A percentile compares a stretch with the other conserved stretches of the same genome.
These are phyloP conservation scores for Coelopa frigida DNA, from an alignment of 1,140 invertebrate genomes.

Conservation along the genomic window DNA sequence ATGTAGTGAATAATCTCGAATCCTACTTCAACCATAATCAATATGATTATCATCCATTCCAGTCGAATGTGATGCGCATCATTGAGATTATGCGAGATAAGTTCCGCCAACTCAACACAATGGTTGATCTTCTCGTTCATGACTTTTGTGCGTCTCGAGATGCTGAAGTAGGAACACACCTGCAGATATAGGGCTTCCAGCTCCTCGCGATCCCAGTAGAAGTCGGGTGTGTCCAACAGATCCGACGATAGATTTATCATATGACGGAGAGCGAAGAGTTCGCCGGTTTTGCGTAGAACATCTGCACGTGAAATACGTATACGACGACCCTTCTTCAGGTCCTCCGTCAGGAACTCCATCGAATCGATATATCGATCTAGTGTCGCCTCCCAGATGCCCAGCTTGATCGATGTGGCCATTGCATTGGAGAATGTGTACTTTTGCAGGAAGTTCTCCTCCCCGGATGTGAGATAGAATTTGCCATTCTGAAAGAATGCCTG, in stretches of 20 bases:
- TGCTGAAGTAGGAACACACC: slow-evolving; percentile 76
- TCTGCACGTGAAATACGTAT: slow-evolving; percentile 62
- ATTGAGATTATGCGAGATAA: slow-evolving; percentile 79
- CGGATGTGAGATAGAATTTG: slow-evolving; percentile 39
- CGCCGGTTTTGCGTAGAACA: slow-evolving; percentile 82
- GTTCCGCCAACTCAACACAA: slow-evolving; percentile 81
- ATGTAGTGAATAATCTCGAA: slow-evolving; percentile 80
- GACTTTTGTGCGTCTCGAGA: slow-evolving; percentile 75
- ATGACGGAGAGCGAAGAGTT: slow-evolving; percentile 83
- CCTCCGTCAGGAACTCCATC: slow-evolving; percentile 73
- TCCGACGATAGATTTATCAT: slow-evolving; percentile 89
- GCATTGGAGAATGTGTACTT: slow-evolving; percentile 66
- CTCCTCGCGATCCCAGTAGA: slow-evolving; percentile 92
- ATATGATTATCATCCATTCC: slow-evolving; percentile 93
- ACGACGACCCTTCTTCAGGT: slow-evolving; percentile 62
- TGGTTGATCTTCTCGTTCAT: slow-evolving; percentile 93
- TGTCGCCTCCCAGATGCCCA: slow-evolving; percentile 85
- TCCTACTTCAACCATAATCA: slow-evolving; percentile 90
- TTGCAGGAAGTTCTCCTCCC: slow-evolving; percentile 35
- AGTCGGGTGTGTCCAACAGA: slow-evolving; percentile 88
- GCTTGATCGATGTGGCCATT: slow-evolving; percentile 82
- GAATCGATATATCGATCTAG: slow-evolving; percentile 75
- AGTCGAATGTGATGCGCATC: slow-evolving; percentile 84
- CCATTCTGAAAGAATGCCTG: slow-evolving; percentile 42
- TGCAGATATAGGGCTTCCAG: slow-evolving; percentile 76